Base-by-base conservation (phyloP, 2,888 invertebrate species). In the Erpobdella octoculata region DNA sequence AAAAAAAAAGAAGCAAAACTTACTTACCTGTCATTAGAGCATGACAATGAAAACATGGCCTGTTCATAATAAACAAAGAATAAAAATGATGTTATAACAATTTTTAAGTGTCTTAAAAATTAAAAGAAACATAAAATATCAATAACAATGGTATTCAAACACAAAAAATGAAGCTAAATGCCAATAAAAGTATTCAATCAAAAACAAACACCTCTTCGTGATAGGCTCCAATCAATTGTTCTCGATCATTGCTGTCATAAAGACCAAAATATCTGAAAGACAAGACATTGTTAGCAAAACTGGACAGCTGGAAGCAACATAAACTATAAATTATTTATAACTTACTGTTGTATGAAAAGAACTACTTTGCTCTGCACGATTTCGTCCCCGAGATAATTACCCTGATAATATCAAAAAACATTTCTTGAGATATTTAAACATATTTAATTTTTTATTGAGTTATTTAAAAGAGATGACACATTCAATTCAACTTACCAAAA, bases 291-390 rank as follows among this genome's bases (percentile, higher is more conserved):
- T 25, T 12, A 58, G 8, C n/a, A 25, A 58, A 9, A 25, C 8
- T 15, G 9, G 21, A 4, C 9, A 28, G 25, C 9, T 31, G 36
- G 33, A 9, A 64, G 28, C 36, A 9, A 25, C 33, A 62, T 48
- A 9, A 21, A 6, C 4, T 69, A 25, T 31, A 9, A 35, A 53
- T 28, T 31, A 33, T 33, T 36, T 9, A 18, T 15, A 33, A 61
- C 70, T 59, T 21, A 64, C 71, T 65, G 71, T 65, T 65, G 53
- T 25, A 65, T 33, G 67, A 67, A 67, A n/a, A 38, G 67, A 33
- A 25, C 12, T 21, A 67, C 41, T 3, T 31, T n/a, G 21, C 41
- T 46, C 46, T 46, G 37, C 38, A 67, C 46, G 67, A 31, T 21
- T 21, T 41, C 67, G 18, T 67, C 41, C 12, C 28, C 67, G n/a